These are phyloP conservation scores for Steinernema scapterisci DNA, from an alignment of 2,888 invertebrate species.

Conservation along the genomic window DNA sequence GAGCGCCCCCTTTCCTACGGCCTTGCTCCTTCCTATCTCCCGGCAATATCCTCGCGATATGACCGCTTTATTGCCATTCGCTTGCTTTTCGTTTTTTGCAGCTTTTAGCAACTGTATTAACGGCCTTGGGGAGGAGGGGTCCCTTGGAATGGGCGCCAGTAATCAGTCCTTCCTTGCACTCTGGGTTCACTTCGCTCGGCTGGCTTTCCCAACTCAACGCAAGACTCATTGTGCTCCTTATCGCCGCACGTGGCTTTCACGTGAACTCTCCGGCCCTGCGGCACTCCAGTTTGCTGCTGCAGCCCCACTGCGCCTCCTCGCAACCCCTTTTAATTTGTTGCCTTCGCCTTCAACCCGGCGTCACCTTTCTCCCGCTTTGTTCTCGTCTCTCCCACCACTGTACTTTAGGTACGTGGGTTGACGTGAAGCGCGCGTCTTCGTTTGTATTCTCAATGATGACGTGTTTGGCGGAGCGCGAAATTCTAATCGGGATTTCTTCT, in stretches of 20 bases:
- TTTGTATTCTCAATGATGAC: constrained; percentile 17
- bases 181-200: neutral
- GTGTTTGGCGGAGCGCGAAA: neutral
- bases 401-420: constrained; percentile 2
- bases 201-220: no score
- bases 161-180: constrained; percentile 2
- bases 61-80: neutral
- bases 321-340: no score
- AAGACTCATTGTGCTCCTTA: neutral
- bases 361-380: no score
- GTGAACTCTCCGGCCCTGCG: neutral
- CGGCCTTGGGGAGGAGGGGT: neutral
- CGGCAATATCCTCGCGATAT: neutral
- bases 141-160: neutral
- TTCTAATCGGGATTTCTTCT: neutral
- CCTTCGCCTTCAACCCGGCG: no score
- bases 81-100: neutral
- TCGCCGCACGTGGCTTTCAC: neutral
- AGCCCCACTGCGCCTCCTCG: neutral
- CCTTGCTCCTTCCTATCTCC: neutral
- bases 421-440: neutral
- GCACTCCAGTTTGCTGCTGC: neutral
- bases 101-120: neutral
- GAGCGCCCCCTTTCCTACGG: neutral
- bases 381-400: neutral